Evolutionary conservation across 2,888 invertebrate species (phyloP).

Genomic region (Notodonta ziczac): DNA sequence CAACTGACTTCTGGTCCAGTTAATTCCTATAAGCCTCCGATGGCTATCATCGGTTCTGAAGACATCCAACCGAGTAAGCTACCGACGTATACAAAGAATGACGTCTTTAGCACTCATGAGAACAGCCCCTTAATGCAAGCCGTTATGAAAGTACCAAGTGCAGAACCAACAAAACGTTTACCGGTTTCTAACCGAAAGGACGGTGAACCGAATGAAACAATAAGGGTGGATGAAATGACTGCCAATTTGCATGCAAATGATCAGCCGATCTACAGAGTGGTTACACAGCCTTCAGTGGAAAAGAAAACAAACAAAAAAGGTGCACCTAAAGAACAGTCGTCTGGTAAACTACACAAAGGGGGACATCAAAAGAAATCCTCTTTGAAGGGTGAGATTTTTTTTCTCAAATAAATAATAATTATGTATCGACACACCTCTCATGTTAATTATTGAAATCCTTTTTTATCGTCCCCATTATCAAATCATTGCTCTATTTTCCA

Average conservation of each 20-base stretch:
- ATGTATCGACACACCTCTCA: too few species aligned
- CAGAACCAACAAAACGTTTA: conserved; percentile 63
- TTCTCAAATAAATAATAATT: neutral
- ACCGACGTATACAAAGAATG: conserved; percentile 68
- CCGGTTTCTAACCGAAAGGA: conserved; percentile 71
- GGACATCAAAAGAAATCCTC: conserved; percentile 78
- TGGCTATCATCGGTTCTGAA: conserved; percentile 47
- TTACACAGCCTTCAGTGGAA: conserved; percentile 74
- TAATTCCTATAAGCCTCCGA: conserved; percentile 49
- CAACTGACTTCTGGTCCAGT: conserved; percentile 35
- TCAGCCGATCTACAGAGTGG: conserved; percentile 78
- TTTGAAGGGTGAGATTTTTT: conserved; percentile 63
- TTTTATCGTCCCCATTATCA: neutral
- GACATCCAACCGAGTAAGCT: conserved; percentile 66
- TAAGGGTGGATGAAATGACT: conserved; percentile 74
- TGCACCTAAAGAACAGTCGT: conserved; percentile 59
- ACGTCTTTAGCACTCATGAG: conserved; percentile 70
- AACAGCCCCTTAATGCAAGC: conserved; percentile 75
- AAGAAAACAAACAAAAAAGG: conserved; percentile 74
- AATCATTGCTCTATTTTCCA: conserved; percentile 45
- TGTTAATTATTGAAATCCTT: neutral
- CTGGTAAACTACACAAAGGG: conserved; percentile 63
- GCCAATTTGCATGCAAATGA: conserved; percentile 78
- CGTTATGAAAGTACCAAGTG: conserved; percentile 70
- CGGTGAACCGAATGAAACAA: conserved; percentile 70